Conservation (phyloP, 2,888 invertebrate species). For the Tenthredo notha region DNA sequence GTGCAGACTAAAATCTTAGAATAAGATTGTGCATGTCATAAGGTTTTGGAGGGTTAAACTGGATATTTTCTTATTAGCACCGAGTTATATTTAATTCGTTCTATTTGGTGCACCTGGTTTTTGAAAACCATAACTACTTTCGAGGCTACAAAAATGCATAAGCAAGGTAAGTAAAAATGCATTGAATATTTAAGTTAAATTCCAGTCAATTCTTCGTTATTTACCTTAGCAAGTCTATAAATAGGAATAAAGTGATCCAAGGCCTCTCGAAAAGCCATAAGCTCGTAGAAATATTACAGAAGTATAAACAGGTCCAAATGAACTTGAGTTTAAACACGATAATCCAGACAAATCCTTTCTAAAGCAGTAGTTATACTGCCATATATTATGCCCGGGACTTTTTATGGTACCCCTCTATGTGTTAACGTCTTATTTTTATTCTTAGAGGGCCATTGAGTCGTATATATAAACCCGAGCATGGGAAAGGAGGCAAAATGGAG, state of each 20-base stretch:
- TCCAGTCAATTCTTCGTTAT: slow-evolving; percentile 10
- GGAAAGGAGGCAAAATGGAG: slow-evolving; percentile 38
- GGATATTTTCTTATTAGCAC: too few species aligned
- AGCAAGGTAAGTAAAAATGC: neutral
- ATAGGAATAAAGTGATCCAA: slow-evolving; percentile 43
- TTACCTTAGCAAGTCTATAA: slow-evolving; percentile 42
- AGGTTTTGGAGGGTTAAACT: too few species aligned
- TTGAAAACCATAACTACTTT: neutral
- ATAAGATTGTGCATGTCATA: neutral
- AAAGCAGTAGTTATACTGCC: slow-evolving; percentile 65
- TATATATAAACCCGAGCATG: slow-evolving; percentile 33
- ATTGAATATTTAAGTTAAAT: neutral
- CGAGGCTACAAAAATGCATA: neutral
- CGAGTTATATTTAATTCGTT: neutral
- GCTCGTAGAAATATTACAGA: slow-evolving; percentile 55
- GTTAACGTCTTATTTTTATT: slow-evolving; percentile 77
- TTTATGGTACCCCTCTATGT: slow-evolving; percentile 65
- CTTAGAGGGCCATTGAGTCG: slow-evolving; percentile 62
- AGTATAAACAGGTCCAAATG: slow-evolving; percentile 58
- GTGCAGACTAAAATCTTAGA: neutral
- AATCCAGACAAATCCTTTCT: slow-evolving; percentile 65
- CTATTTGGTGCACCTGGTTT: neutral
- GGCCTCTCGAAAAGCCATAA: slow-evolving; percentile 18
- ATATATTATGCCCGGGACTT: slow-evolving; percentile 64
- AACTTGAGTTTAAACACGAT: slow-evolving; percentile 60